Percentiles rank a stretch among this genome's conserved stretches.
phyloP scores from a whole-genome alignment of 2,113 vertebrate species.

The Macquaria australasica region DNA sequence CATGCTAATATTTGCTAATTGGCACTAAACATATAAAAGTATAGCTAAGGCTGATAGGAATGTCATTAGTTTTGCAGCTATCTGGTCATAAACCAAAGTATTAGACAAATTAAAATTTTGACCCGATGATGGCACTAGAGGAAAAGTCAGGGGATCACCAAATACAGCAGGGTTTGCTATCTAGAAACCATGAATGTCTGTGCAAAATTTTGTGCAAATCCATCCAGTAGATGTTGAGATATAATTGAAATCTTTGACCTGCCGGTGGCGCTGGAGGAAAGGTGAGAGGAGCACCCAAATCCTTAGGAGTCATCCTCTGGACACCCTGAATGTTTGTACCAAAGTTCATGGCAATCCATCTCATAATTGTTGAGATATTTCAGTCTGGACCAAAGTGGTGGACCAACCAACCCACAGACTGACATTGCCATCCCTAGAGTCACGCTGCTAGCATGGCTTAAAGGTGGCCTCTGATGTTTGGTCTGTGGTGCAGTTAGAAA shows the following conservation, averaged over 20 bases:
- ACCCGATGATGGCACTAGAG: neutral
- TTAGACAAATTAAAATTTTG: neutral
- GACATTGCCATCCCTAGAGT: neutral
- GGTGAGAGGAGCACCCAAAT: neutral
- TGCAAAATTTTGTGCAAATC: neutral
- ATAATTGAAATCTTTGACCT: neutral
- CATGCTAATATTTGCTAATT: neutral
- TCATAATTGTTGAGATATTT: constrained; percentile 5
- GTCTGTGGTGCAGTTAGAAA: neutral
- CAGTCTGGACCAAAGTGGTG: neutral
- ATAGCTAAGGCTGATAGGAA: neutral
- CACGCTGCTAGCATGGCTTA: neutral
- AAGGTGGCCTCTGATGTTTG: neutral
- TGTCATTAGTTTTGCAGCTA: neutral
- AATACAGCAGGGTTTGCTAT: neutral
- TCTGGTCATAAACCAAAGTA: too few relatives aligned
- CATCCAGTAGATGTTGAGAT: neutral
- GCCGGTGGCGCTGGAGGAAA: neutral
- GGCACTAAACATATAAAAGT: too few relatives aligned
- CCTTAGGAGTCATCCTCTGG: neutral
- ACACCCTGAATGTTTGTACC: neutral
- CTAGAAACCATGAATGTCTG: neutral
- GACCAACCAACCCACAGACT: neutral
- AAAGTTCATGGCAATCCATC: neutral
- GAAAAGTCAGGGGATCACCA: neutral